These are phyloP conservation scores for Muntiacus reevesi DNA, from an alignment of 2,113 vertebrate genomes.

Conservation along the genomic window DNA sequence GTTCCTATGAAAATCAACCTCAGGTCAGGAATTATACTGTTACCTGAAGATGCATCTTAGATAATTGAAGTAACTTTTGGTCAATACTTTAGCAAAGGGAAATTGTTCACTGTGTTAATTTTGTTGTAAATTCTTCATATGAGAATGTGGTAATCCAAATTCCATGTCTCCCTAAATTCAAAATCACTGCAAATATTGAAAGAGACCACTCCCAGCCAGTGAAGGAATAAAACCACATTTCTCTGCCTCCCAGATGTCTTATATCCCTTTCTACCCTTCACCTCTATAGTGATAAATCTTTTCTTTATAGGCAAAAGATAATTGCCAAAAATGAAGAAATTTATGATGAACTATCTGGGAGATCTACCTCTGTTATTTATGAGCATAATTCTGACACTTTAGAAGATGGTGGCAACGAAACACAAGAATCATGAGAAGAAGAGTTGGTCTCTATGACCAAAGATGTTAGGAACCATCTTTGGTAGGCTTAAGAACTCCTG, in stretches of 20 bases:
- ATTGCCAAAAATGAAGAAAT: constrained; percentile 67
- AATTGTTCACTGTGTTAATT: neutral
- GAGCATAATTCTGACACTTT: neutral
- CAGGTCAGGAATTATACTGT: neutral
- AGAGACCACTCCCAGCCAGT: neutral
- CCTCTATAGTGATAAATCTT: neutral
- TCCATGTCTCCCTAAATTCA: neutral
- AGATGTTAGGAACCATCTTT: neutral
- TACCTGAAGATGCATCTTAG: neutral
- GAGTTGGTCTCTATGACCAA: neutral
- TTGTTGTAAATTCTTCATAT: neutral
- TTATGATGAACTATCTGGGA: neutral
- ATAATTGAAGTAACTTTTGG: neutral
- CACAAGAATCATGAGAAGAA: neutral
- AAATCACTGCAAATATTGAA: neutral
- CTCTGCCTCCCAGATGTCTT: neutral
- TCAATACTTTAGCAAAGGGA: neutral
- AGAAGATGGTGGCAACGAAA: neutral
- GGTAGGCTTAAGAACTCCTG: neutral
- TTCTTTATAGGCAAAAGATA: constrained; percentile 63
- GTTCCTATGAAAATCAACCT: neutral
- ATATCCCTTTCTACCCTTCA: neutral
- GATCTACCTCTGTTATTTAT: neutral
- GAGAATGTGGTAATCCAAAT: neutral
- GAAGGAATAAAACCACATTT: neutral